These are phyloP conservation scores for Eulacestoma nigropectus DNA, from an alignment of 2,113 vertebrate genomes.

Conservation along the genomic window DNA sequence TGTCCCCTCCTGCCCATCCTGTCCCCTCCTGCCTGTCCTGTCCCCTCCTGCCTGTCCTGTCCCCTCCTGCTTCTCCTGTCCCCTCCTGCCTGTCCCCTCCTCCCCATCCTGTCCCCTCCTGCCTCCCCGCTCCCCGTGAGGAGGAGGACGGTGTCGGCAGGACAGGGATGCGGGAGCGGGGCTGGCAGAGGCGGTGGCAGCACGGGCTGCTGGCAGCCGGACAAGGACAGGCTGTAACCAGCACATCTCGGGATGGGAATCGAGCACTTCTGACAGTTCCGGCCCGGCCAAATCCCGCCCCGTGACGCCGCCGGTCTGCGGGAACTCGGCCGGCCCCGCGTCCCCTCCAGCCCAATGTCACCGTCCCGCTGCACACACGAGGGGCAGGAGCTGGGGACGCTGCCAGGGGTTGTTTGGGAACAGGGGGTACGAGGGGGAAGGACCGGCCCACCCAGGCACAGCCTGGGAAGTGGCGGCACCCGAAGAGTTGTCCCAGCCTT, in stretches of 20 bases:
- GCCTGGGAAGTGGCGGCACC: neutral
- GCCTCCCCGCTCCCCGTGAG: neutral
- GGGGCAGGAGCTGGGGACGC: neutral
- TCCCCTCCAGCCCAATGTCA: neutral
- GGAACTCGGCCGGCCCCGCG: neutral
- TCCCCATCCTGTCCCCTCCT: neutral
- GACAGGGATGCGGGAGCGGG: neutral
- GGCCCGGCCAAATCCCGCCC: neutral
- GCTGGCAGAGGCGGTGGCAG: neutral
- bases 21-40: no score
- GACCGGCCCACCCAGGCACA: neutral
- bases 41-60: neutral
- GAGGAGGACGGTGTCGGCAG: neutral
- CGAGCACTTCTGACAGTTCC: neutral
- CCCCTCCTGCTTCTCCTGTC: no score
- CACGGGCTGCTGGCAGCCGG: neutral
- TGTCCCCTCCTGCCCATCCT: no score
- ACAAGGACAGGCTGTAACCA: neutral
- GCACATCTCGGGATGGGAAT: neutral
- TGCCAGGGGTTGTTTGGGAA: neutral
- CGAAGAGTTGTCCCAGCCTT: neutral
- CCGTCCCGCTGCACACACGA: rapidly evolving
- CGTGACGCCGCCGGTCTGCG: neutral
- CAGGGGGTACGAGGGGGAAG: rapidly evolving
- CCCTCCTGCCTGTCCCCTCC: no score